Evolutionary conservation across 2,888 invertebrate genomes (phyloP), one percentile per base, ranked within the genome.

Genomic region (Scaptomyza polygonia): DNA sequence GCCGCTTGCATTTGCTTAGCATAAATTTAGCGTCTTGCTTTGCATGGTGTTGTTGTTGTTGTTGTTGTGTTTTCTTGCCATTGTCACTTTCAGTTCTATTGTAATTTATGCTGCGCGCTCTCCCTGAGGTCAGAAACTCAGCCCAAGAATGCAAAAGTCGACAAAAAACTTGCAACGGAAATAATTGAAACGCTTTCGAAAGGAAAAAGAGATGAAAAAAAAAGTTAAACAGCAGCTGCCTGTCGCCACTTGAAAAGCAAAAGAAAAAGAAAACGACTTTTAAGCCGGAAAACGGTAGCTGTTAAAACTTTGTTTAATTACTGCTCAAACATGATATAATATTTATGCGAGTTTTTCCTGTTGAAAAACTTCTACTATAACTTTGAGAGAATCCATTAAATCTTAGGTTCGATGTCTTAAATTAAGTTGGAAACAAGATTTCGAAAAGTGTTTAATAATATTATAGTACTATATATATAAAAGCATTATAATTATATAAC

Each of bases 1-100:
- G 59, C 61, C 56, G 67, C 63, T 72, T 81, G 82, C 87, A 82
- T 82, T 85, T 76, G 76, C 57, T 82, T 85, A 87, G 71, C 88
- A 82, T 82, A 87, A 87, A 87, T 82, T 86, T 68, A 66, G 70
- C 66, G 49, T 27, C 61, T n/a, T n/a, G 52, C 49, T 53, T 27
- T 32, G 32, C 29, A n/a, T n/a, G n/a, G n/a, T 63, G 40, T 29
- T 21, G 34, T 14, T 45, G 52, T 25, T 59, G 43, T 44, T 52
- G 55, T 43, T 34, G 32, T 34, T n/a, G 34, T 34, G 4, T 34
- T n/a, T 39, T 34, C 34, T 39, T 8, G 36, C 36, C 0, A 36
- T 36, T 14, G 67, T 25, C 70, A 78, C 75, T 75, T 87, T 78
- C 62, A 54, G 72, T 64, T 67, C 72, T 65, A 16, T 62, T 62